phyloP scores from a whole-genome alignment of 2,113 vertebrate species.

The Pithys albifrons region DNA sequence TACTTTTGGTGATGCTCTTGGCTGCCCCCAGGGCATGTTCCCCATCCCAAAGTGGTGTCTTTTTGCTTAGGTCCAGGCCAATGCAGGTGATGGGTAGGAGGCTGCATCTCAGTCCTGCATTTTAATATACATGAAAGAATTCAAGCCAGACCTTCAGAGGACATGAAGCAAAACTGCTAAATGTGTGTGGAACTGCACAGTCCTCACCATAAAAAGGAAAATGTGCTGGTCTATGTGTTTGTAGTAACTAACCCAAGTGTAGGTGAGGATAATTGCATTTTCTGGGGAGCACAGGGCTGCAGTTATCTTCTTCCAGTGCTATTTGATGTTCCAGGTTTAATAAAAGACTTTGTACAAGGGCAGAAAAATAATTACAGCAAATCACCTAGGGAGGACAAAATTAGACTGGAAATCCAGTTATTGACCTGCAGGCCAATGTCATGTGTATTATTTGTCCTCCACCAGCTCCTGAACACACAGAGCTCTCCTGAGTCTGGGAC shows the following conservation, averaged over 20 bases:
- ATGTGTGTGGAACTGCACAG: neutral
- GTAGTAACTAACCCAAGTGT: neutral
- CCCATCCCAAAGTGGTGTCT: neutral
- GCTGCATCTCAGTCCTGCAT: neutral
- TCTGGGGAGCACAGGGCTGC: neutral
- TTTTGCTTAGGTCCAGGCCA: neutral
- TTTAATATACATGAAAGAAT: neutral
- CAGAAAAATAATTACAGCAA: neutral
- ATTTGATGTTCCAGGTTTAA: neutral
- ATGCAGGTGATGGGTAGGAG: neutral
- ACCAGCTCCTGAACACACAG: neutral
- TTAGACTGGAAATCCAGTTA: neutral
- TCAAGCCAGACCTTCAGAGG: neutral
- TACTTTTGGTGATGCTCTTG: neutral
- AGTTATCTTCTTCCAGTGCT: neutral
- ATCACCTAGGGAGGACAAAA: neutral
- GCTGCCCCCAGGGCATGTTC: neutral
- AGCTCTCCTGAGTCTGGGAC: neutral
- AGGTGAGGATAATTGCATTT: neutral
- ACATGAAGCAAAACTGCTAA: neutral
- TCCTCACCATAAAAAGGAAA: neutral
- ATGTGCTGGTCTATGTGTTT: neutral
- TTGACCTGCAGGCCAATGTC: accelerated
- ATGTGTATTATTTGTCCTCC: neutral
- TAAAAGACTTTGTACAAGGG: neutral